phyloP scores from a whole-genome alignment of 2,113 vertebrate genomes.

The Tragelaphus imberbis region DNA sequence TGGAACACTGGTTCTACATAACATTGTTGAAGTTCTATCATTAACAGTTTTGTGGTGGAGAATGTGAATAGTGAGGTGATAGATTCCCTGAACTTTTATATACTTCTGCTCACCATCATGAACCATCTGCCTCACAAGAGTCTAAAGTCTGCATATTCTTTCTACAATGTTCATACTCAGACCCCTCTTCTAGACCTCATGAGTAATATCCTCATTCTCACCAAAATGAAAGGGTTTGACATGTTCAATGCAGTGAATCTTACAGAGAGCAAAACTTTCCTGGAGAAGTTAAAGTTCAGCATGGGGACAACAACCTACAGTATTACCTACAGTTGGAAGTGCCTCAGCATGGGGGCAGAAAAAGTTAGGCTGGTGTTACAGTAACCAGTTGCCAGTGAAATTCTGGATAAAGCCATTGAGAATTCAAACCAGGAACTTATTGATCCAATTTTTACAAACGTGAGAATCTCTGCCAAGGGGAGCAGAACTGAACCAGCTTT shows the following conservation, averaged over 20 bases:
- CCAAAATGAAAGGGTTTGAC: conserved; percentile 98
- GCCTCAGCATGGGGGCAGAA: conserved; percentile 96
- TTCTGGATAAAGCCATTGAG: conserved; percentile 77
- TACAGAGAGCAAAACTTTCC: conserved; percentile 98
- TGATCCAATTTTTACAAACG: conserved; percentile 67
- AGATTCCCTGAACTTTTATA: conserved; percentile 97
- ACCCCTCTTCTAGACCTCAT: conserved; percentile 95
- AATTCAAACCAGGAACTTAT: conserved; percentile 77
- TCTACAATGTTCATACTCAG: conserved; percentile 98
- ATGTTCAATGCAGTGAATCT: conserved; percentile 99
- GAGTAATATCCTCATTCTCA: conserved; percentile 94
- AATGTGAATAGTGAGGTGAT: conserved; percentile 82
- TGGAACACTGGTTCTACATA: conserved; percentile 96
- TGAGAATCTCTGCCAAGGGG: conserved; percentile 42
- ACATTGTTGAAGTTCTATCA: conserved; percentile 81
- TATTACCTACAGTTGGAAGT: conserved; percentile 99
- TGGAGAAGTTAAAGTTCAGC: conserved; percentile 99
- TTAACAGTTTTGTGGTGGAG: conserved; percentile 95
- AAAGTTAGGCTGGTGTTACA: conserved; percentile 98
- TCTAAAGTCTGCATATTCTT: conserved; percentile 97
- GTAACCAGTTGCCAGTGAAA: conserved; percentile 81
- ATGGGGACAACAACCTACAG: conserved; percentile 99
- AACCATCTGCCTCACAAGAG: conserved; percentile 96
- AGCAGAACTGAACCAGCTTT: conserved; percentile 39
- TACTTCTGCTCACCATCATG: conserved; percentile 97